phyloP scores from a whole-genome alignment of 2,888 invertebrate species.

The Euzetes globulus region DNA sequence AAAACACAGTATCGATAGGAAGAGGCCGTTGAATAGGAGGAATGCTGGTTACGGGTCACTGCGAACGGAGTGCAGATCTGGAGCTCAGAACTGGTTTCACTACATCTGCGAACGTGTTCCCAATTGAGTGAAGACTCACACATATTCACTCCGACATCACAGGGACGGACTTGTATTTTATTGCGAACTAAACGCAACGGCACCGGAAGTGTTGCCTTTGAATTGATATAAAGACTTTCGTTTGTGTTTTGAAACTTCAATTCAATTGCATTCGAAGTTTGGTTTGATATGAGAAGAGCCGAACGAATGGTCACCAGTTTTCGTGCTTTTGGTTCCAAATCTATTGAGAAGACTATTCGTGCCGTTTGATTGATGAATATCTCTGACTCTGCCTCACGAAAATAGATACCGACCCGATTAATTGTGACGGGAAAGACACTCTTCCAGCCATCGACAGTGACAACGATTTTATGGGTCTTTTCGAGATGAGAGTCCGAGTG shows the following conservation, averaged over 20 bases:
- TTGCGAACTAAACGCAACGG: constrained; percentile 68
- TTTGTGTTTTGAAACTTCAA: constrained; percentile 58
- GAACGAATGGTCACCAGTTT: constrained; percentile 89
- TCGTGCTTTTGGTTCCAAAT: constrained; percentile 83
- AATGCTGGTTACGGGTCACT: constrained; percentile 44
- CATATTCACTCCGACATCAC: constrained; percentile 49
- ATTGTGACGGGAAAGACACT: constrained; percentile 80
- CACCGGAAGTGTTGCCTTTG: constrained; percentile 57
- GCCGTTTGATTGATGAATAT: constrained; percentile 51
- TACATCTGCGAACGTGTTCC: constrained; percentile 50
- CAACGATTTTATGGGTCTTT: constrained; percentile 75
- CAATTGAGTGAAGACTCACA: constrained; percentile 57
- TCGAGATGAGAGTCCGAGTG: constrained; percentile 63
- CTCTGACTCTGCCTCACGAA: constrained; percentile 52
- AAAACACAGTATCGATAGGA: constrained; percentile 65
- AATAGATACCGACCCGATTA: constrained; percentile 90
- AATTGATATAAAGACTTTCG: constrained; percentile 38
- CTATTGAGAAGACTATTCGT: constrained; percentile 81
- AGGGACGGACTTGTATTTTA: constrained; percentile 66
- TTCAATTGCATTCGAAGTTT: constrained; percentile 63
- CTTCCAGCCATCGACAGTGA: constrained; percentile 84
- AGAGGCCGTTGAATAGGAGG: constrained; percentile 36
- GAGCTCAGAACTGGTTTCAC: constrained; percentile 33
- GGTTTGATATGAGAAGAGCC: constrained; percentile 71
- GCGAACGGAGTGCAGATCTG: constrained; percentile 33